A percentile compares a stretch with the other conserved stretches of the same genome.
phyloP scores from a whole-genome alignment of 2,797 vertebrate genomes.

The Galaxias olidus region DNA sequence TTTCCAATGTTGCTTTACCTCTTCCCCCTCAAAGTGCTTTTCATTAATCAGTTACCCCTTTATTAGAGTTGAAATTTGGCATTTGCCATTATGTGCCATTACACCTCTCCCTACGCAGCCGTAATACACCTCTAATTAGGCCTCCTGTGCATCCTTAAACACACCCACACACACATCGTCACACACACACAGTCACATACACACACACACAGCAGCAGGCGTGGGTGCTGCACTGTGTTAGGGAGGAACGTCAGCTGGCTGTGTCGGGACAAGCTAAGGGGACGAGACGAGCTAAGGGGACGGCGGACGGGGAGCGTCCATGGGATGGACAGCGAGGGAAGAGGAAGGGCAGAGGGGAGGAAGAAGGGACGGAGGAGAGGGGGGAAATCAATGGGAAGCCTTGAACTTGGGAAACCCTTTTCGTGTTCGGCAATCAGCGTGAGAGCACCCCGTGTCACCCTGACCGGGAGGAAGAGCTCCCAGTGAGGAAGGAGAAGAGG shows the following conservation, averaged over 20 bases:
- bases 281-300: not conserved
- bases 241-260: constrained; percentile 81
- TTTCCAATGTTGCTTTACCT: constrained; percentile 97
- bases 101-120: constrained; percentile 88
- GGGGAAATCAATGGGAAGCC: constrained; percentile 66
- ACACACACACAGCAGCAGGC: constrained; percentile 61
- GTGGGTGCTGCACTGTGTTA: constrained; percentile 84
- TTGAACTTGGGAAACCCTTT: constrained; percentile 73
- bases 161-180: constrained; percentile 49
- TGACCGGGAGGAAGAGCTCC: constrained; percentile 30
- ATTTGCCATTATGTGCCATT: constrained; percentile 97
- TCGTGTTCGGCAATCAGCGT: constrained; percentile 79
- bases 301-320: constrained; percentile 19
- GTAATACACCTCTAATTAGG: constrained; percentile 93
- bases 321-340: constrained; percentile 51
- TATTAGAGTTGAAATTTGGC: constrained; percentile 97
- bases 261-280: constrained; percentile 45
- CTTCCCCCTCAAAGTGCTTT: constrained; percentile 97
- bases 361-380: constrained; percentile 26
- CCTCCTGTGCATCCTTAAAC: constrained; percentile 86
- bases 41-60: constrained; percentile 98
- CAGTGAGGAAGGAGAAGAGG: constrained; percentile 26
- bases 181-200: constrained; percentile 55
- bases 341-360: constrained; percentile 25
- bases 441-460: constrained; percentile 56